Evolutionary conservation across 2,888 invertebrate species (phyloP), one percentile per base, ranked within the genome.

Genomic region (Neria commutata): DNA sequence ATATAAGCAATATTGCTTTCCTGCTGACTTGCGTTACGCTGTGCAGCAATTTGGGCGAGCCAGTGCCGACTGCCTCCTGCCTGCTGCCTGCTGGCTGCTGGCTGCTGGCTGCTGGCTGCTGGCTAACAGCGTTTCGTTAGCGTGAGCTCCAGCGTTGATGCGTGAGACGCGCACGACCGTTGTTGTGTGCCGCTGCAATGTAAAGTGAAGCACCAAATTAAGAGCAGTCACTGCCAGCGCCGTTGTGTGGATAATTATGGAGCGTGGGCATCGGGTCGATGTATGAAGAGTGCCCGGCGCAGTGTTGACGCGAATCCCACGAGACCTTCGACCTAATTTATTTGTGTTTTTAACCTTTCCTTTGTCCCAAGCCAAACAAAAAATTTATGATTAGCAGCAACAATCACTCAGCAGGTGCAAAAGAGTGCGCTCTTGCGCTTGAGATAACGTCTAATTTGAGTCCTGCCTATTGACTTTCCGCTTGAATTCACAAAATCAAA

Each of bases 281-380:
- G n/a, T n/a, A n/a, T n/a, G n/a, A n/a, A n/a, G 42, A 19, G 42
- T 19, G 17, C 14, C 4, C 5, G 3, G 25, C 26, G n/a, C 11
- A 48, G 48, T 48, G 48, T 26, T 29, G 26, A 48, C 6, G 29
- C 19, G 11, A 48, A 48, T 48, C 26, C 48, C 29, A 16, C 17
- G 48, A 29, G 48, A 48, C 26, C 26, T 29, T 26, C 26, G 48
- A 48, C 19, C 29, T 48, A 25, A 29, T 42, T 42, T 42, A 42
- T 42, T 19, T 17, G 17, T 14, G 42, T 19, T 42, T 42, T 42
- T 42, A 42, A 6, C 19, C 42, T 21, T n/a, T 37, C n/a, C 37
- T 4, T 37, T 6, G 8, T 37, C 14, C n/a, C n/a, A 11, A 37
- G n/a, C 8, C n/a, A 37, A 37, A 37, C 37, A 37, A 37, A 14